phyloP scores from a whole-genome alignment of 2,797 vertebrate species.

The Rhinichthys osculus region DNA sequence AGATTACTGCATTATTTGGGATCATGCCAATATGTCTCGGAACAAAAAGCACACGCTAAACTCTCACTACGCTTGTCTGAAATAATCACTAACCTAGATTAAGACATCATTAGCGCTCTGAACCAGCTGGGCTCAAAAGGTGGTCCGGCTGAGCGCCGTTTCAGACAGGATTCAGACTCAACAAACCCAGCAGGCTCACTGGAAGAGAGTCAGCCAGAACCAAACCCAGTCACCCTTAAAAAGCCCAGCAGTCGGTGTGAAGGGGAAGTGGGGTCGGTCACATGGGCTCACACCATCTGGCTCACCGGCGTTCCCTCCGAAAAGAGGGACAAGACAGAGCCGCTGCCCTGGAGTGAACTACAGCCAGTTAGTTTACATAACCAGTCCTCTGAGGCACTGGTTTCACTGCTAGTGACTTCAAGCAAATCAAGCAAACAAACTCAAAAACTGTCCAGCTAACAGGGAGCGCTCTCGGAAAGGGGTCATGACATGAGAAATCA shows the following conservation, averaged over 20 bases:
- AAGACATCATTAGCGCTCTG: slow-evolving; percentile 30
- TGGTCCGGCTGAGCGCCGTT: slow-evolving; percentile 25
- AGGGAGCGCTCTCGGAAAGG: no score
- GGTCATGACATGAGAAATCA: no score
- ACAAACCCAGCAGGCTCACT: slow-evolving; percentile 36
- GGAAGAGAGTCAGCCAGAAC: background rate
- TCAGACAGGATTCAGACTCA: slow-evolving; percentile 40
- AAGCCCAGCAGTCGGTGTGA: slow-evolving; percentile 30
- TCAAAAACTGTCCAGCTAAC: no score
- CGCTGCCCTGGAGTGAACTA: background rate
- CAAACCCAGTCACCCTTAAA: slow-evolving; percentile 46
- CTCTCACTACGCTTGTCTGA: background rate
- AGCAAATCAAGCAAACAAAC: background rate
- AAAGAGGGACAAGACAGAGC: background rate
- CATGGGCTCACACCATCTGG: slow-evolving; percentile 46
- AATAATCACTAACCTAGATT: slow-evolving; percentile 25
- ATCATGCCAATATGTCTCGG: background rate
- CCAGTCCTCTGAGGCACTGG: background rate
- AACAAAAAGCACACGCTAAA: slow-evolving; percentile 13
- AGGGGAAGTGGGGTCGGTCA: slow-evolving; percentile 24
- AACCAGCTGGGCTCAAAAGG: slow-evolving; percentile 20
- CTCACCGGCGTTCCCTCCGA: slow-evolving; percentile 28
- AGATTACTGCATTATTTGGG: slow-evolving; percentile 16
- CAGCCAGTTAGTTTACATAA: slow-evolving; percentile 24
- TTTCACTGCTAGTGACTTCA: background rate